A percentile compares a stretch with the other conserved stretches of the same genome.
Conservation (phyloP, 2,797 vertebrate genomes). For the Nasua narica region DNA sequence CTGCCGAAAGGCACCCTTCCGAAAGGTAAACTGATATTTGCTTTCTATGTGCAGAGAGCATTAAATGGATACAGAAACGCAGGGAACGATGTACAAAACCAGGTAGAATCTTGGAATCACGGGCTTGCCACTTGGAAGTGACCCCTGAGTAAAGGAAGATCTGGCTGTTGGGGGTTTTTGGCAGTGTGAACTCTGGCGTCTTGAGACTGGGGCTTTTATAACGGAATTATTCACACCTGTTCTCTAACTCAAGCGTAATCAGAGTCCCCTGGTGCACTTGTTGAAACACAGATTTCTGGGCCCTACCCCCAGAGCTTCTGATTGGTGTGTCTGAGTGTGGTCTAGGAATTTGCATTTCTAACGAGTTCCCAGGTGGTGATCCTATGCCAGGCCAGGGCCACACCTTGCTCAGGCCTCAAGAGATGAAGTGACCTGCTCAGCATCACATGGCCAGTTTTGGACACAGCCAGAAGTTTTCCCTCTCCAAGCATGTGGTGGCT, state of each 20-base stretch:
- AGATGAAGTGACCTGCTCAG: background rate
- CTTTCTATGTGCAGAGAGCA: background rate
- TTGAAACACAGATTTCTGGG: background rate
- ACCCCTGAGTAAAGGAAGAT: background rate
- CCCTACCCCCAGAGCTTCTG: background rate
- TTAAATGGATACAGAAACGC: background rate
- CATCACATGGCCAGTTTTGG: background rate
- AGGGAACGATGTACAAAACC: background rate
- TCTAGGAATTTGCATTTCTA: background rate
- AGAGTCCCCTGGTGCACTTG: background rate
- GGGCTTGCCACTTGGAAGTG: background rate
- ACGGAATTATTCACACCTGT: background rate
- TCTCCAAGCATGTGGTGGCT: background rate
- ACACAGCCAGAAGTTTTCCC: background rate
- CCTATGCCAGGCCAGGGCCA: background rate
- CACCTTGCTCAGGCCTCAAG: background rate
- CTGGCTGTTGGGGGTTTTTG: background rate
- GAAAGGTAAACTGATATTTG: background rate
- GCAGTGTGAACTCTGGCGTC: background rate
- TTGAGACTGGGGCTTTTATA: background rate
- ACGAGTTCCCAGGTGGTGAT: background rate
- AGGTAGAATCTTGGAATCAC: background rate
- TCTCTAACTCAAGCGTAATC: background rate
- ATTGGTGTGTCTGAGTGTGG: background rate
- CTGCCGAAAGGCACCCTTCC: background rate